A percentile compares a stretch with the other conserved stretches of the same genome.
Evolutionary conservation across 2,797 vertebrate species (phyloP).

Genomic region (Alfaro cultratus): DNA sequence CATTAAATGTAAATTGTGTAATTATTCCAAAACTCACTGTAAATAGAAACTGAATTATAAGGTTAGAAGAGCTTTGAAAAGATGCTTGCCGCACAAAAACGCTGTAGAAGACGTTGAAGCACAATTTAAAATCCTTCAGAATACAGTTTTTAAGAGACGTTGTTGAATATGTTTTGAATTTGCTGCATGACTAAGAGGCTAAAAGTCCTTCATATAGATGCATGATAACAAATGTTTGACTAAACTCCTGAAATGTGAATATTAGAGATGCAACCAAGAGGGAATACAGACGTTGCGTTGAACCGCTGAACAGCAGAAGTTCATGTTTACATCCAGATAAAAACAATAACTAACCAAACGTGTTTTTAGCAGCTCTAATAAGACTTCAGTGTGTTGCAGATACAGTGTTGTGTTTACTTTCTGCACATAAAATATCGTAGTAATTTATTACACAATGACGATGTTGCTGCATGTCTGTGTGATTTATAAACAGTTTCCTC

Average conservation of each 20-base stretch:
- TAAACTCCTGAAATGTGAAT: slow-evolving; percentile 27
- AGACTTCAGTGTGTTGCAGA: not conserved
- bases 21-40: not conserved
- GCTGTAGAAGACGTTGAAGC: not conserved
- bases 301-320: not conserved
- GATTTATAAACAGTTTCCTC: not conserved
- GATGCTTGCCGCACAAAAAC: not conserved
- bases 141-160: not conserved
- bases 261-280: slow-evolving; percentile 18
- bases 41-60: not conserved
- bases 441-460: not conserved
- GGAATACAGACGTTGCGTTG: slow-evolving; percentile 11
- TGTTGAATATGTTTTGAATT: not conserved
- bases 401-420: not conserved
- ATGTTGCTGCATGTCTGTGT: not conserved
- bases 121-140: not conserved
- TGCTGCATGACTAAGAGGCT: slow-evolving; percentile 18
- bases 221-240: slow-evolving; percentile 29
- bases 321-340: not conserved
- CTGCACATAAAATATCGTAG: not conserved
- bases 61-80: not conserved
- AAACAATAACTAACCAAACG: not conserved
- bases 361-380: not conserved
- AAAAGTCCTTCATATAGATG: slow-evolving; percentile 44
- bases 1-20: not conserved